Evolutionary conservation across 1,140 invertebrate species (phyloP).

Genomic region (Eupeodes corollae): DNA sequence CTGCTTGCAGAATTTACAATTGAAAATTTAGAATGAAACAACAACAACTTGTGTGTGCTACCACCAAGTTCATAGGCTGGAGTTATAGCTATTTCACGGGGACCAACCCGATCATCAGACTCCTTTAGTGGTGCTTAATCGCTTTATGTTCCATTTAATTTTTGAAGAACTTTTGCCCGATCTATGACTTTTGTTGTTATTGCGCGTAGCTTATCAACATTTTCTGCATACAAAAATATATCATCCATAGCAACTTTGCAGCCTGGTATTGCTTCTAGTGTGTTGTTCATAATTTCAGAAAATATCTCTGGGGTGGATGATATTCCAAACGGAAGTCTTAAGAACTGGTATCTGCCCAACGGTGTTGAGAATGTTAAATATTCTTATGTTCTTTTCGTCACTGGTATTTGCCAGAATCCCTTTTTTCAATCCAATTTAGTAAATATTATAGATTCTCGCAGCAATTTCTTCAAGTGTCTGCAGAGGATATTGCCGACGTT

Average conservation of each 20-base stretch:
- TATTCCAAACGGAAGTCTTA: conserved; percentile 25
- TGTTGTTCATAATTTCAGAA: conserved; percentile 12
- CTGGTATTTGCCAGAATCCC: conserved; percentile 2
- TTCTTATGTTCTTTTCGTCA: background rate
- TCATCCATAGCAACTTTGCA: conserved; percentile 22
- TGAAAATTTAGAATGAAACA: too few species aligned
- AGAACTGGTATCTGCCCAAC: conserved; percentile 25
- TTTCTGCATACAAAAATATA: conserved; percentile 18
- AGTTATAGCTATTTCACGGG: too few species aligned
- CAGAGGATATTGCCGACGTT: conserved; percentile 20
- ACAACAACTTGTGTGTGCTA: too few species aligned
- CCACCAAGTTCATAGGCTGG: too few species aligned
- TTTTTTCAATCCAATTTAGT: conserved; percentile 21
- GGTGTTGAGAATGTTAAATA: conserved; percentile 23
- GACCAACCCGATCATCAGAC: too few species aligned
- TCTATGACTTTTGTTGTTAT: conserved; percentile 15
- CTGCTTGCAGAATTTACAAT: too few species aligned
- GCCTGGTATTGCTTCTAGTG: conserved; percentile 10
- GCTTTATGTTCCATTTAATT: too few species aligned
- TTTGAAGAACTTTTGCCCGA: conserved; percentile 15
- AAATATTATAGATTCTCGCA: conserved; percentile 12
- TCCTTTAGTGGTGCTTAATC: conserved; percentile 21
- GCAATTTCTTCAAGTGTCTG: conserved; percentile 20
- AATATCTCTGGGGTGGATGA: conserved; percentile 20
- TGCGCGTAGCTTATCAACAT: background rate